Base-by-base conservation (phyloP, 2,797 vertebrate species). In the Champsocephalus gunnari region DNA sequence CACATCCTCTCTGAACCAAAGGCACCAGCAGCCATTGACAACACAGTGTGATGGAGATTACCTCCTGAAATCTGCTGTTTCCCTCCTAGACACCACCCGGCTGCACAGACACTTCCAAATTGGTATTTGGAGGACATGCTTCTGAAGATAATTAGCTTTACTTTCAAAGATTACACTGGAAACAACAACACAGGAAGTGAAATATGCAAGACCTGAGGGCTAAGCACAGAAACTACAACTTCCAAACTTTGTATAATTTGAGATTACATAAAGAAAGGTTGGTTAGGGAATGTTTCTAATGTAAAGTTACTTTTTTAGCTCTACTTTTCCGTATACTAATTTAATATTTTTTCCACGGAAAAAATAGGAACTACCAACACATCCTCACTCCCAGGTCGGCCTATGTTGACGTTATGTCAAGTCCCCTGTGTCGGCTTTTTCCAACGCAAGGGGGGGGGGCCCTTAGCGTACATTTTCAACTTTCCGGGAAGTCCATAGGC, bases 141-240 rank as follows among this genome's bases (percentile, higher is more conserved):
- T 76, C 78, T 74, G 79, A 75, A 80, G 85, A 87, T 89, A 90
- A 92, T 92, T 92, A 92, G 87, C 88, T 90, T 89, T 88, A 87
- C 88, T 88, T 81, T 86, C 68, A 56, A 84, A 84, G 89, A 90
- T 88, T 92, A 88, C 85, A 73, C 85, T 68, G 77, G 28, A 72
- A 78, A 78, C 85, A 86, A 87, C 84, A 89, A 90, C 86, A 88
- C 74, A 77, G 67, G 75, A 73, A 79, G 24, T 80, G 68, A 69
- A 77, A 73, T 82, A 85, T 84, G 73, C 34, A 48, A 74, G 61
- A 84, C 75, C 74, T 28, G 50, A 75, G 77, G 76, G 77, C 44
- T 53, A 63, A 60, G 68, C 62, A 64, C 58, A 53, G 73, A 71
- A 51, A 61, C 74, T 55, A 59, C 70, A 78, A 73, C 67, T 76